phyloP scores from a whole-genome alignment of 2,888 invertebrate species.

The Pachydiplax longipennis region DNA sequence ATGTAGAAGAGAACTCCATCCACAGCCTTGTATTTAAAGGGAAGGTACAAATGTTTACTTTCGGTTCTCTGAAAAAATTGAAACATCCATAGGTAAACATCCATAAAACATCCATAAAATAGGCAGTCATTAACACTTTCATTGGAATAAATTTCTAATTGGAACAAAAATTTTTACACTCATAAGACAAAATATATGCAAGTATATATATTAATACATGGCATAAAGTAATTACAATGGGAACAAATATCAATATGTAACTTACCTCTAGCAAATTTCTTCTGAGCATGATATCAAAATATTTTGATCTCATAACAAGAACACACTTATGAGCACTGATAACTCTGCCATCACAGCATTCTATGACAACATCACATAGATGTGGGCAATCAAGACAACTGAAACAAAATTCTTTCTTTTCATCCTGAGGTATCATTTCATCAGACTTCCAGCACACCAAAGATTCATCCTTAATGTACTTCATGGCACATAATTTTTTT shows the following conservation, averaged over 20 bases:
- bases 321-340: slow-evolving; percentile 81
- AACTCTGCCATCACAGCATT: slow-evolving; percentile 59
- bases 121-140: too few relatives aligned
- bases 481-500: background rate
- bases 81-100: background rate
- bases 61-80: slow-evolving; percentile 63
- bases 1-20: slow-evolving; percentile 76
- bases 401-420: slow-evolving; percentile 52
- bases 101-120: too few relatives aligned
- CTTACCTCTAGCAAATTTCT: slow-evolving; percentile 78
- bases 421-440: background rate
- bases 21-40: slow-evolving; percentile 69
- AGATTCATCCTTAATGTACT: background rate
- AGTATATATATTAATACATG: too few relatives aligned
- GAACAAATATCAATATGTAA: too few relatives aligned
- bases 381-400: slow-evolving; percentile 62
- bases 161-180: too few relatives aligned
- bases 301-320: slow-evolving; percentile 81
- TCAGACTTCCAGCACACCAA: background rate
- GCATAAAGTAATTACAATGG: too few relatives aligned
- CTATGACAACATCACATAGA: slow-evolving; percentile 70
- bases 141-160: too few relatives aligned
- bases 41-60: slow-evolving; percentile 65
- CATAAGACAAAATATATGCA: too few relatives aligned
- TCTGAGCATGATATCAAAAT: slow-evolving; percentile 84